A percentile compares a stretch with the other conserved stretches of the same genome.
phyloP scores from a whole-genome alignment of 1,140 invertebrate genomes.

The Pseudachorutes palmiensis region DNA sequence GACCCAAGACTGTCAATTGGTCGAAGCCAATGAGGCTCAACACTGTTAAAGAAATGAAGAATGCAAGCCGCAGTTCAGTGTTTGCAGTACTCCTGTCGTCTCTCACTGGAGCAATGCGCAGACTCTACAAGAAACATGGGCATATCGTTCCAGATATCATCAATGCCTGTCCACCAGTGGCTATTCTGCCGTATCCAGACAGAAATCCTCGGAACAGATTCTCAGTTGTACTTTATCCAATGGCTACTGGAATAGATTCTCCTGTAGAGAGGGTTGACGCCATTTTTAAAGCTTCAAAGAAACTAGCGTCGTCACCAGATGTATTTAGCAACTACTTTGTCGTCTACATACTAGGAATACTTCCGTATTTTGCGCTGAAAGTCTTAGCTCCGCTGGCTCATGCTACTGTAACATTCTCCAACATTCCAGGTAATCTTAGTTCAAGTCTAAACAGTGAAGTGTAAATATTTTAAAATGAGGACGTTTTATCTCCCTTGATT shows the following conservation, averaged over 20 bases:
- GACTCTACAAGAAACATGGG: slow-evolving; percentile 22
- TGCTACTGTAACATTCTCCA: slow-evolving; percentile 21
- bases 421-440: too few species aligned
- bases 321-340: slow-evolving; percentile 22
- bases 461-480: neutral
- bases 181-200: slow-evolving; percentile 24
- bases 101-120: slow-evolving; percentile 29
- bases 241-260: slow-evolving; percentile 15
- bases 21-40: slow-evolving; percentile 28
- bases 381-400: slow-evolving; percentile 14
- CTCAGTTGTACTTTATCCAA: slow-evolving; percentile 20
- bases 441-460: neutral
- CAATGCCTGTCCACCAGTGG: slow-evolving; percentile 28
- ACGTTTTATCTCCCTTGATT: too few species aligned
- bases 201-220: slow-evolving; percentile 24
- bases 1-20: slow-evolving; percentile 31
- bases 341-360: slow-evolving; percentile 20
- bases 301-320: slow-evolving; percentile 15
- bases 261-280: slow-evolving; percentile 13
- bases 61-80: slow-evolving; percentile 25
- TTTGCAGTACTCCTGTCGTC: slow-evolving; percentile 30
- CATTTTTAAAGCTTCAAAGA: slow-evolving; percentile 9
- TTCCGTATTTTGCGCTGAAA: slow-evolving; percentile 17
- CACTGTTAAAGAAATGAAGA: slow-evolving; percentile 28
- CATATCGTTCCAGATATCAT: slow-evolving; percentile 22